Conservation (phyloP, 2,113 vertebrate genomes). For the Nibea albiflora region DNA sequence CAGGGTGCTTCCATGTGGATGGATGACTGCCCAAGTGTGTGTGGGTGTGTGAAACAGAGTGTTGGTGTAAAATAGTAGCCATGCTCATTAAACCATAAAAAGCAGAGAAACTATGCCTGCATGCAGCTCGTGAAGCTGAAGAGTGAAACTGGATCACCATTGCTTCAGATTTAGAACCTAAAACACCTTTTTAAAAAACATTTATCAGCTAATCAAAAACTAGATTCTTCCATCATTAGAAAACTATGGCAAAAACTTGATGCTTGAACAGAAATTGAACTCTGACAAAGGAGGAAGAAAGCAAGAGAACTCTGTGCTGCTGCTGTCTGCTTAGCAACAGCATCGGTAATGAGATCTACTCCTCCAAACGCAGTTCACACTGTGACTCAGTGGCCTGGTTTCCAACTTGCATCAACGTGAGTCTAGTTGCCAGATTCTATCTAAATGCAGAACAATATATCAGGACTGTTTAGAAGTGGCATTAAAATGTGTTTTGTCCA, state of each 20-base stretch:
- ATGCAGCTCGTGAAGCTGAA: neutral
- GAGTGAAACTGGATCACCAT: neutral
- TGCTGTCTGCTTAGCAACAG: constrained; percentile 55
- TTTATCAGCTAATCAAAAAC: too few relatives aligned
- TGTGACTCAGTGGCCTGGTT: constrained; percentile 34
- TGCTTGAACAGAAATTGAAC: neutral
- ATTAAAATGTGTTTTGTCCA: neutral
- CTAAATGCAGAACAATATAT: constrained; percentile 7
- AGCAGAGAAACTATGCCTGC: too few relatives aligned
- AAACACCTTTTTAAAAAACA: neutral
- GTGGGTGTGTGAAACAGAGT: neutral
- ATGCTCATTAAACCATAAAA: constrained; percentile 1
- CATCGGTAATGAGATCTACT: constrained; percentile 31
- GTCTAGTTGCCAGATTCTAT: neutral
- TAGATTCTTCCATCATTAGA: neutral
- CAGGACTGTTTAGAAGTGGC: neutral
- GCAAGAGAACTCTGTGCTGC: constrained; percentile 12
- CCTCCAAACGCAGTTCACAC: constrained; percentile 21
- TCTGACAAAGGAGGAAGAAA: neutral
- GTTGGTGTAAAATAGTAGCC: neutral
- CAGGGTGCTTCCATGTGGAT: neutral
- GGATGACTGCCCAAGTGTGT: neutral
- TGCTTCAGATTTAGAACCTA: neutral
- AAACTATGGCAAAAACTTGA: neutral
- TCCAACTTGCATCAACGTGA: constrained; percentile 11